Percentiles rank a stretch among this genome's conserved stretches.
Conservation (phyloP, 2,113 vertebrate genomes). For the Campylomormyrus tamandua region DNA sequence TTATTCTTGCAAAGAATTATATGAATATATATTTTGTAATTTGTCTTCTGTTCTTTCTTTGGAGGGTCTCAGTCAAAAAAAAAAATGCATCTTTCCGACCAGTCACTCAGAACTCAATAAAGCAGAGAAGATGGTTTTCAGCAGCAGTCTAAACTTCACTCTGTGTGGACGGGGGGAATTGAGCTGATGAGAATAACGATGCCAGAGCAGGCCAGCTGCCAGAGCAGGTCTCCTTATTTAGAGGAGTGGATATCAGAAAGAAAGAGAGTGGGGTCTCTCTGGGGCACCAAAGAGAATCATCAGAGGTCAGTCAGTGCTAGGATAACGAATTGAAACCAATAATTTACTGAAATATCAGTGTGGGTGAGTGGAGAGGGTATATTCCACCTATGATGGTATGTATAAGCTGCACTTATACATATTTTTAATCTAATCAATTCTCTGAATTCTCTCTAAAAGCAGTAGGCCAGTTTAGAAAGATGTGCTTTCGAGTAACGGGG, state of each 20-base stretch:
- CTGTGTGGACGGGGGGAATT: background rate
- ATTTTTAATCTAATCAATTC: background rate
- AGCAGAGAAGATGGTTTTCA: constrained; percentile 25
- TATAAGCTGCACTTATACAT: background rate
- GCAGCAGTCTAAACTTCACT: constrained; percentile 2
- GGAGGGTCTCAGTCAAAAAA: constrained; percentile 26
- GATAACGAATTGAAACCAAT: background rate
- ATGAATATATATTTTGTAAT: constrained; percentile 22
- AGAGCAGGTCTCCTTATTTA: background rate
- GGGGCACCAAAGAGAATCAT: background rate
- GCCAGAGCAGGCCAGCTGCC: background rate
- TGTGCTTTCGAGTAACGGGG: background rate
- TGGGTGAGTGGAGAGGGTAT: background rate
- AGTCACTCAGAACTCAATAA: constrained; percentile 18
- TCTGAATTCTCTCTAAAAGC: background rate
- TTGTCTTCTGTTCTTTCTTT: constrained; percentile 23
- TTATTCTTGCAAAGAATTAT: background rate
- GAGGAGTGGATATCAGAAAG: constrained; percentile 4
- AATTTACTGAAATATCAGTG: background rate
- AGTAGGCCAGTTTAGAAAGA: background rate
- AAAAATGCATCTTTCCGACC: constrained; percentile 12
- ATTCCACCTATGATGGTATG: background rate
- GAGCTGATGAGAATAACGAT: background rate
- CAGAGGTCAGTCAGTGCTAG: background rate
- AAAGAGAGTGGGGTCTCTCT: constrained; percentile 17